A percentile compares a stretch with the other conserved stretches of the same genome.
phyloP scores from a whole-genome alignment of 2,888 invertebrate genomes.

The Chaetogeoica ovagalla region DNA sequence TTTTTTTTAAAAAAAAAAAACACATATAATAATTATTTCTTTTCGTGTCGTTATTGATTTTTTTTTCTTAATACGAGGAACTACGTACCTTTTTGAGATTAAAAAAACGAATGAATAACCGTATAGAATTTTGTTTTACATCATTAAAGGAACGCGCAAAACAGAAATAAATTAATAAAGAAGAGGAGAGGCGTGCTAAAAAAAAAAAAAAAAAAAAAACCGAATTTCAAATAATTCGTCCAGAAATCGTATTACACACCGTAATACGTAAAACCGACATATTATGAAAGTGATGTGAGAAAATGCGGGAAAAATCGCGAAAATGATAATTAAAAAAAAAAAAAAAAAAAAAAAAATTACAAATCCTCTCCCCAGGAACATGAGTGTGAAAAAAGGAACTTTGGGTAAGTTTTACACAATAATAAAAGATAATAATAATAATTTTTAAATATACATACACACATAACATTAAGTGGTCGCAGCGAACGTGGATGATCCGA shows the following conservation, averaged over 20 bases:
- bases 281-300: neutral
- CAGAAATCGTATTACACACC: neutral
- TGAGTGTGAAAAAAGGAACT: conserved; percentile 49
- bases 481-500: too few species aligned
- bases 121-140: neutral
- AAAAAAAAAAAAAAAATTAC: too few species aligned
- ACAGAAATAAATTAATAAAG: neutral
- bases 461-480: neutral
- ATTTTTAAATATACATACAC: conserved; percentile 23
- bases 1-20: neutral
- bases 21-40: conserved; percentile 28
- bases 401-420: conserved; percentile 45
- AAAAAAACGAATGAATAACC: conserved; percentile 13
- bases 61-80: conserved; percentile 35
- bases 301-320: conserved; percentile 5
- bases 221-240: too few species aligned
- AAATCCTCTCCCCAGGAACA: conserved; percentile 47
- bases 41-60: conserved; percentile 31
- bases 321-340: conserved; percentile 3
- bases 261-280: too few species aligned
- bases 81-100: conserved; percentile 45
- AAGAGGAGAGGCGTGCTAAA: conserved; percentile 28
- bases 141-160: conserved; percentile 8
- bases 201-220: too few species aligned
- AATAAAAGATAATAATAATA: conserved; percentile 8